Evolutionary conservation across 2,888 invertebrate species (phyloP).

Genomic region (Ochropacha duplaris): DNA sequence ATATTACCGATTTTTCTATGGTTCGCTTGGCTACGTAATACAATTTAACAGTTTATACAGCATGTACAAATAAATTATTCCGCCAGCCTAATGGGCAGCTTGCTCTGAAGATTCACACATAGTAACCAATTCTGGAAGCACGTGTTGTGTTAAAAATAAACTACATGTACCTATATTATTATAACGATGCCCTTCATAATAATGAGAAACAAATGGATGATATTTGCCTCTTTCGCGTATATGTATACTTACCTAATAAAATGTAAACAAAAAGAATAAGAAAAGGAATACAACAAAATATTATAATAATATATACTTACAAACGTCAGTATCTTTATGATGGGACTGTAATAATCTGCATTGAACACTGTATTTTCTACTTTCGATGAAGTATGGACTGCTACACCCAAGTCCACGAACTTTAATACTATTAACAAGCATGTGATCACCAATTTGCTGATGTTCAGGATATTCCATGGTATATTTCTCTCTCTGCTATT

Average conservation of each 20-base stretch:
- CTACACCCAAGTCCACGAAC: slow-evolving; percentile 86
- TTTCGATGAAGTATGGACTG: slow-evolving; percentile 81
- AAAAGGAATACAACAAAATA: background rate
- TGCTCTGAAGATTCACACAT: background rate
- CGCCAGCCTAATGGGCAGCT: background rate
- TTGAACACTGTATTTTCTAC: slow-evolving; percentile 79
- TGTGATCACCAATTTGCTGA: slow-evolving; percentile 87
- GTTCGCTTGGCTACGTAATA: too few species aligned
- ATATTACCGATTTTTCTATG: background rate
- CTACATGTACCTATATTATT: too few species aligned
- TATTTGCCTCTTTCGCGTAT: background rate
- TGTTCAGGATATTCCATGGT: slow-evolving; percentile 89
- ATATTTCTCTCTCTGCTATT: slow-evolving; percentile 90
- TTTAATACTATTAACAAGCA: slow-evolving; percentile 85
- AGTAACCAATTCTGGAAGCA: background rate
- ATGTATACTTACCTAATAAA: too few species aligned
- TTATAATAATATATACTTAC: slow-evolving; percentile 83
- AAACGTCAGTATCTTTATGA: slow-evolving; percentile 90
- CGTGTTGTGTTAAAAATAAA: background rate
- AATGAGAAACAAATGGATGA: background rate
- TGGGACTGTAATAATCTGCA: slow-evolving; percentile 90
- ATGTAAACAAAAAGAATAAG: background rate
- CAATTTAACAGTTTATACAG: too few species aligned
- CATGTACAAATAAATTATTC: background rate
- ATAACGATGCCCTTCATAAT: background rate